Evolutionary conservation across 1,140 invertebrate genomes (phyloP).

Genomic region (Scaptomyza hsui): DNA sequence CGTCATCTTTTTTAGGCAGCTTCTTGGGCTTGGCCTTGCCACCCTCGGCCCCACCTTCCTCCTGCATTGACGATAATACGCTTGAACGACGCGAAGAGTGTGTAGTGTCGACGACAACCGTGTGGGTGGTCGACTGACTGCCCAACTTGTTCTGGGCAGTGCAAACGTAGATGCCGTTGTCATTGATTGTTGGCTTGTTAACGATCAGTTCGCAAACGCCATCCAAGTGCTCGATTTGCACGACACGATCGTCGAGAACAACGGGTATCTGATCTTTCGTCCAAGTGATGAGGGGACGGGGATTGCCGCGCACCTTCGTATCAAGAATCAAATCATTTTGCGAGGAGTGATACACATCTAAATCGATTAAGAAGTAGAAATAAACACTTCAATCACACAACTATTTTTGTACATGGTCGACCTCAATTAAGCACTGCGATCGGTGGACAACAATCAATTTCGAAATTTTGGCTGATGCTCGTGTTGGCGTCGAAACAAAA

Average conservation of each 20-base stretch:
- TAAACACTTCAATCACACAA: constrained; percentile 60
- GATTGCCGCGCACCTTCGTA: constrained; percentile 90
- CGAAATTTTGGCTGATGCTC: constrained; percentile 29
- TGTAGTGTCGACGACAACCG: constrained; percentile 75
- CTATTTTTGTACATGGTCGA: constrained; percentile 69
- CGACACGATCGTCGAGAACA: constrained; percentile 86
- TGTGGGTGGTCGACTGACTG: constrained; percentile 75
- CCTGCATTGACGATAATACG: constrained; percentile 60
- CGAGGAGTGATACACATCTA: constrained; percentile 88
- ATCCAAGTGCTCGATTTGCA: constrained; percentile 88
- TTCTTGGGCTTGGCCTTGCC: constrained; percentile 56
- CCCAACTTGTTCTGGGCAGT: constrained; percentile 87
- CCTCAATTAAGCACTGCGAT: constrained; percentile 59
- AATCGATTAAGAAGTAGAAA: constrained; percentile 2
- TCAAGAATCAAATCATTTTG: constrained; percentile 91
- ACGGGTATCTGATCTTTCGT: constrained; percentile 88
- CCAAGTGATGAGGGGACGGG: constrained; percentile 91
- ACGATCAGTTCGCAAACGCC: constrained; percentile 90
- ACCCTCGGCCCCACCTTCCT: constrained; percentile 44
- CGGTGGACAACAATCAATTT: constrained; percentile 29
- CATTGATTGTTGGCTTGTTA: constrained; percentile 86
- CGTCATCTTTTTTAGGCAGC: constrained; percentile 64
- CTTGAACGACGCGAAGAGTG: constrained; percentile 73
- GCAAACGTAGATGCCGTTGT: constrained; percentile 89
- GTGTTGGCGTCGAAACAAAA: constrained; percentile 60